Evolutionary conservation across 1,140 invertebrate genomes (phyloP).

Genomic region (Pissodes strobi): DNA sequence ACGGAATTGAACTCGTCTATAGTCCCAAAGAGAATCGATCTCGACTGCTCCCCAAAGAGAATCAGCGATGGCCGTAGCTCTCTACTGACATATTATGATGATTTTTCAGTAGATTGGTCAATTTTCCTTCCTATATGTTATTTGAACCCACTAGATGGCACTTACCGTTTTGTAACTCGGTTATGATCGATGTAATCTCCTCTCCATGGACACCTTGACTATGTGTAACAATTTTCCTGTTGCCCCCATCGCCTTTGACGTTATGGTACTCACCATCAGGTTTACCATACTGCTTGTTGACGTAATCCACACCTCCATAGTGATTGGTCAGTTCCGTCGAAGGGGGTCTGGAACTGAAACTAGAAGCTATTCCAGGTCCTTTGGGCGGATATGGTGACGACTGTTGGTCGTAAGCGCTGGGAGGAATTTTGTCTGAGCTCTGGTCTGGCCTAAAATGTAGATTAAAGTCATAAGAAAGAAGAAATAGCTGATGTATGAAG

Average conservation of each 20-base stretch:
- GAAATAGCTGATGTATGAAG: no score
- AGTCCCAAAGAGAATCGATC: no score
- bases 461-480: background rate
- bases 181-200: slow-evolving; percentile 52
- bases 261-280: slow-evolving; percentile 21
- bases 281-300: slow-evolving; percentile 23
- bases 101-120: background rate
- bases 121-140: background rate
- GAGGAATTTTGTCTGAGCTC: slow-evolving; percentile 2
- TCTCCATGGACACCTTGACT: slow-evolving; percentile 45
- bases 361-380: background rate
- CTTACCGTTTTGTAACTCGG: slow-evolving; percentile 48
- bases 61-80: no score
- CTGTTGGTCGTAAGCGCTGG: background rate
- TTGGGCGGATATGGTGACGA: background rate
- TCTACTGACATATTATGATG: background rate
- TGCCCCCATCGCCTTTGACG: slow-evolving; percentile 3
- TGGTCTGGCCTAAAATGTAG: background rate
- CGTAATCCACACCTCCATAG: slow-evolving; percentile 28
- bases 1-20: no score
- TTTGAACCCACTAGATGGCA: slow-evolving; percentile 7
- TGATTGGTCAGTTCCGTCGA: slow-evolving; percentile 15
- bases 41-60: no score
- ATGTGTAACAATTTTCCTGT: slow-evolving; percentile 41
- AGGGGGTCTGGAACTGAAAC: slow-evolving; percentile 11